Conservation (phyloP, 2,888 invertebrate genomes). For the Parnassius mnemosyne region DNA sequence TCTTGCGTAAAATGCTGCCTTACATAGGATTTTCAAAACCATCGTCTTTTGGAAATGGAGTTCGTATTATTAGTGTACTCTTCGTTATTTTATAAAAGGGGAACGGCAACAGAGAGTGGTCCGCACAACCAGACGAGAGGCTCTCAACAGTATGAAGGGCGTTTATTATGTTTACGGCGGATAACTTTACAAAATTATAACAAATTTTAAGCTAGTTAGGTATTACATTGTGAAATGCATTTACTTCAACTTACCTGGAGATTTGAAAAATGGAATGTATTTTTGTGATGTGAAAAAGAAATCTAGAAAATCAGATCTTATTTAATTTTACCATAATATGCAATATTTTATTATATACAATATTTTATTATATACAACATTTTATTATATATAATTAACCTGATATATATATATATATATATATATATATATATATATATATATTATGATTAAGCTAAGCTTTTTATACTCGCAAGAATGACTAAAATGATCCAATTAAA, state of each 20-base stretch:
- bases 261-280: too few species aligned
- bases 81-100: constrained; percentile 9
- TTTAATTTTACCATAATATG: too few species aligned
- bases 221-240: constrained; percentile 2
- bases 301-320: too few species aligned
- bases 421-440: too few species aligned
- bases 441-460: too few species aligned
- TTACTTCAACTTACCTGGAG: neutral
- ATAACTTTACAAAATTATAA: constrained; percentile 36
- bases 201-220: constrained; percentile 25
- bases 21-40: neutral
- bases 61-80: constrained; percentile 6
- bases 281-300: too few species aligned
- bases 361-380: too few species aligned
- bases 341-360: too few species aligned
- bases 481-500: too few species aligned
- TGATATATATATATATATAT: too few species aligned
- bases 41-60: constrained; percentile 6
- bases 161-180: constrained; percentile 44
- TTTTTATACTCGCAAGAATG: too few species aligned
- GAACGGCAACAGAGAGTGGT: constrained; percentile 16
- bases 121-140: constrained; percentile 39
- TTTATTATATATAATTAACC: too few species aligned
- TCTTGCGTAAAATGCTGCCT: neutral
- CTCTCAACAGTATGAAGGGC: constrained; percentile 40